Evolutionary conservation across 2,888 invertebrate genomes (phyloP).

Genomic region (Sinotaia quadrata): DNA sequence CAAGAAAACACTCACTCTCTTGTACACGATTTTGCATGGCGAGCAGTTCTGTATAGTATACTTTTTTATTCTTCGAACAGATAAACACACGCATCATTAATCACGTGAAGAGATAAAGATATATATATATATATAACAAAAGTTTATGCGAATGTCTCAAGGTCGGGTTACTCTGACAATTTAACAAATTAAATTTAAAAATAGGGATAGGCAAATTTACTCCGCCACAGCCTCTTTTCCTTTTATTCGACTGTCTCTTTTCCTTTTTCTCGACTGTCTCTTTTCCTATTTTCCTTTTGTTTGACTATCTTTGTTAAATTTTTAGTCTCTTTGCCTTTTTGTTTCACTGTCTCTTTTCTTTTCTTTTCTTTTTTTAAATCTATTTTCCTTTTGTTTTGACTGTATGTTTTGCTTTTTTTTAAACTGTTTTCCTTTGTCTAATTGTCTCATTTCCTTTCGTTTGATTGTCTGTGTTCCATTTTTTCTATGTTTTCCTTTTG

Average conservation of each 20-base stretch:
- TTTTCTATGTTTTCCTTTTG: not conserved
- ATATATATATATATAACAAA: too few species aligned
- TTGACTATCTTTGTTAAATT: not conserved
- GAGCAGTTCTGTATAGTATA: too few species aligned
- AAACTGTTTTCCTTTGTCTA: constrained; percentile 5
- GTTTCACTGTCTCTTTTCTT: not conserved
- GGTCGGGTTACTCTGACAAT: too few species aligned
- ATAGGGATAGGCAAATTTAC: too few species aligned
- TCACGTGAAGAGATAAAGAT: too few species aligned
- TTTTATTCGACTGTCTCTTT: not conserved
- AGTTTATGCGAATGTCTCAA: too few species aligned
- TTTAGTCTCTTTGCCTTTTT: not conserved
- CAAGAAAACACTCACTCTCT: too few species aligned
- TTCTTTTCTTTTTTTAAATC: not conserved
- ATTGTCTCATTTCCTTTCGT: constrained; percentile 6
- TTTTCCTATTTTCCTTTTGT: not conserved
- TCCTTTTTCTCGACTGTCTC: too few species aligned
- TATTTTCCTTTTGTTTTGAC: not conserved
- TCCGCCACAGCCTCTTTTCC: not conserved
- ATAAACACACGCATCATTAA: too few species aligned
- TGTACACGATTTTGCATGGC: too few species aligned
- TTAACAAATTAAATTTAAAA: too few species aligned
- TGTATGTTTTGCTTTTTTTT: constrained; percentile 1
- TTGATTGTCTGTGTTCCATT: not conserved
- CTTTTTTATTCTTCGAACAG: too few species aligned